These are phyloP conservation scores for Calliphora vomitoria DNA, from an alignment of 2,888 invertebrate genomes.

Conservation along the genomic window DNA sequence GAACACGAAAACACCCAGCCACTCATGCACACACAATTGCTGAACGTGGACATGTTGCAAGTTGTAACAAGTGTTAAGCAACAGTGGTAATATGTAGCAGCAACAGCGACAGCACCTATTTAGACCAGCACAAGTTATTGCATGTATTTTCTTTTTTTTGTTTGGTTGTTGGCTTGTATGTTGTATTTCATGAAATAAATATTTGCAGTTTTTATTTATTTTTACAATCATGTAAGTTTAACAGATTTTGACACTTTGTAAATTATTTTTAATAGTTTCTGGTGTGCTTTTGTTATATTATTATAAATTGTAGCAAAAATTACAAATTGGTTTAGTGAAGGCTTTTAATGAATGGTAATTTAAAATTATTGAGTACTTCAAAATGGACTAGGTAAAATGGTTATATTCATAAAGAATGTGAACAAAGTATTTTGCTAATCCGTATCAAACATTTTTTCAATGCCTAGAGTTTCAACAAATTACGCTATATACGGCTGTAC, in stretches of 20 bases:
- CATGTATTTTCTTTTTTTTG: neutral
- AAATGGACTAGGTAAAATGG: too few species aligned
- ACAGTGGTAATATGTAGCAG: neutral
- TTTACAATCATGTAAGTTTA: conserved; percentile 12
- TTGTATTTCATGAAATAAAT: neutral
- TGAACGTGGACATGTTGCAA: conserved; percentile 9
- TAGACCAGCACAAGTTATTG: neutral
- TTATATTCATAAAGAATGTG: too few species aligned
- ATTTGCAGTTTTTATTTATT: neutral
- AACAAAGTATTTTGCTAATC: too few species aligned
- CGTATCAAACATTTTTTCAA: too few species aligned
- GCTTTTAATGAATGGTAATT: too few species aligned
- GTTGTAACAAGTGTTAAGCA: conserved; percentile 29
- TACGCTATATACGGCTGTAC: too few species aligned
- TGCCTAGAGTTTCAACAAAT: too few species aligned
- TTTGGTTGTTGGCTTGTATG: too few species aligned
- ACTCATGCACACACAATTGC: neutral
- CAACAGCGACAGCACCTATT: neutral
- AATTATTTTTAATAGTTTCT: conserved; percentile 49
- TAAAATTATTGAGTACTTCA: too few species aligned
- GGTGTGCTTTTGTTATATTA: neutral
- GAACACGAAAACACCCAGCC: neutral
- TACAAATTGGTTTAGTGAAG: too few species aligned
- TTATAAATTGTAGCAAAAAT: too few species aligned
- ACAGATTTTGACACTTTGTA: conserved; percentile 57